Evolutionary conservation across 2,113 vertebrate genomes (phyloP).

Genomic region (Furnarius figulus): DNA sequence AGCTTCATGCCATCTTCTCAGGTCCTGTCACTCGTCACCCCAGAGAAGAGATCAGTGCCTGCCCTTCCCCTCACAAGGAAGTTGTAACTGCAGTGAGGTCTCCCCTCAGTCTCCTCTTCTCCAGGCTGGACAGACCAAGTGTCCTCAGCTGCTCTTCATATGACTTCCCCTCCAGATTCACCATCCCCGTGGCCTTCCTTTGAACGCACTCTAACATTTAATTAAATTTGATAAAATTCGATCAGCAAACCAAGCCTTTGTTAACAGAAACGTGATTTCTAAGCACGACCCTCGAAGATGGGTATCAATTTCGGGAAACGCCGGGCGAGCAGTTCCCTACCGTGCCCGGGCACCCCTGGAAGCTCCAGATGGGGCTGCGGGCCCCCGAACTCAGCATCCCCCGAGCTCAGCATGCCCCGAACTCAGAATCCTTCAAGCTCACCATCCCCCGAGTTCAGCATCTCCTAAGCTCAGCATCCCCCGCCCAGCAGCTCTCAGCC

Average conservation of each 20-base stretch:
- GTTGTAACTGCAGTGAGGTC: not conserved
- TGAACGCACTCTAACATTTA: not conserved
- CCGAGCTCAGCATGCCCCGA: no score
- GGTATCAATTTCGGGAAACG: fast-evolving
- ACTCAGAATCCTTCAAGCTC: no score
- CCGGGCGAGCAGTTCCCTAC: fast-evolving
- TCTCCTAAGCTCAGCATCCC: no score
- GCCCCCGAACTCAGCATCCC: no score
- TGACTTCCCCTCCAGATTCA: not conserved
- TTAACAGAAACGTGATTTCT: fast-evolving
- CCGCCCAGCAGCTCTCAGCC: no score
- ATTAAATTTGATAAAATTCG: not conserved
- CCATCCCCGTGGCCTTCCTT: no score
- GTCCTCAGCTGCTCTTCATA: not conserved
- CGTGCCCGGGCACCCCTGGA: fast-evolving
- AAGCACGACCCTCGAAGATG: fast-evolving
- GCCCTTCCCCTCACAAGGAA: not conserved
- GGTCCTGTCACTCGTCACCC: not conserved
- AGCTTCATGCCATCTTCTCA: not conserved
- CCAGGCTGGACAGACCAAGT: not conserved
- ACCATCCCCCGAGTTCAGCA: no score
- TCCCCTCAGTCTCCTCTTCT: not conserved
- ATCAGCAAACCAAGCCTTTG: not conserved
- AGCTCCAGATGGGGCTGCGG: fast-evolving
- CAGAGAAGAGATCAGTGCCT: not conserved